Conservation (phyloP, 2,888 invertebrate genomes). For the Sipha maydis region DNA sequence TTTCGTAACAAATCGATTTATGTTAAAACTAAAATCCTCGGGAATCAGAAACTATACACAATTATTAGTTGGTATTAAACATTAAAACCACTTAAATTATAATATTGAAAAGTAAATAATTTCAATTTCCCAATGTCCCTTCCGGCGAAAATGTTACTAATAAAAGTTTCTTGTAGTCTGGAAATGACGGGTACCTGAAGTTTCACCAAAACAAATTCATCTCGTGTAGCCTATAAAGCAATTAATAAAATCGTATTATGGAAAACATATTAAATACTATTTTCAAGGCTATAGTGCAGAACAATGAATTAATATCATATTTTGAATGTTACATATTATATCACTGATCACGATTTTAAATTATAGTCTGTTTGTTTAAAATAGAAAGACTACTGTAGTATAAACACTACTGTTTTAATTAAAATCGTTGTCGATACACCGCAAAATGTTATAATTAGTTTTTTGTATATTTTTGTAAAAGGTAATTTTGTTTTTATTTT, state of each 20-base stretch:
- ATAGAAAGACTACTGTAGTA: conserved; percentile 3
- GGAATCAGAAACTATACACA: neutral
- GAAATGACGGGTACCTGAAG: conserved; percentile 26
- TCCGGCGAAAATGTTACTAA: conserved; percentile 8
- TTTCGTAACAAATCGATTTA: neutral
- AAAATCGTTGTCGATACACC: neutral
- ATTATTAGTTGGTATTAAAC: neutral
- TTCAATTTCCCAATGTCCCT: conserved; percentile 20
- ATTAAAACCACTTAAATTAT: conserved; percentile 5
- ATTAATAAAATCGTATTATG: conserved; percentile 24
- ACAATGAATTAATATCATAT: neutral
- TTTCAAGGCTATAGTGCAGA: neutral
- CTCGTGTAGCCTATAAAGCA: conserved; percentile 36
- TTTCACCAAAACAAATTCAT: conserved; percentile 37
- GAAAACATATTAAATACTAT: conserved; percentile 30
- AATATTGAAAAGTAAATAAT: conserved; percentile 21
- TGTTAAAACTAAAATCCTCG: neutral
- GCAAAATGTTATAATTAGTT: neutral
- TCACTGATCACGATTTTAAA: neutral
- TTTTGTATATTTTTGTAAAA: neutral
- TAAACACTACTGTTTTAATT: conserved; percentile 27
- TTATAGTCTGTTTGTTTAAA: neutral
- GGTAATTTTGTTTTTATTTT: neutral
- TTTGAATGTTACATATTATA: neutral
- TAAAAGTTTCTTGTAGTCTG: conserved; percentile 36